Percentiles rank a stretch among this genome's conserved stretches.
These are phyloP conservation scores for Colistium nudipinnis DNA, from an alignment of 2,113 vertebrate species.

Conservation along the genomic window DNA sequence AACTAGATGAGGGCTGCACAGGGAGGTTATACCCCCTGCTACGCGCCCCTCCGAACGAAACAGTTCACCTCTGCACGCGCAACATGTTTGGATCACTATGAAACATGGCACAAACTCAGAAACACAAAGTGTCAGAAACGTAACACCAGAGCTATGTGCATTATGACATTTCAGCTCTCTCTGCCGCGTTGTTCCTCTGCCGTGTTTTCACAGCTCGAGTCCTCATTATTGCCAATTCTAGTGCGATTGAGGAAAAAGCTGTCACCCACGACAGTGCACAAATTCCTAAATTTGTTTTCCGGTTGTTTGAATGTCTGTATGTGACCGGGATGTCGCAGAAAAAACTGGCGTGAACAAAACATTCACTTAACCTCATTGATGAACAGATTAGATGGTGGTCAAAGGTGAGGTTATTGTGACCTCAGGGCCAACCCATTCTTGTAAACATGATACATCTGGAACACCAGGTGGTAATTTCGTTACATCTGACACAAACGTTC, in stretches of 20 bases:
- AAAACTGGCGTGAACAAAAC: background rate
- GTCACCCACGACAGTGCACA: no score
- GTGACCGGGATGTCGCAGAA: background rate
- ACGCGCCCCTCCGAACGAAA: background rate
- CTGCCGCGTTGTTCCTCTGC: background rate
- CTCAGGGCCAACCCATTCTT: background rate
- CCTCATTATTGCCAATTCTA: background rate
- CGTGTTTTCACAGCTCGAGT: background rate
- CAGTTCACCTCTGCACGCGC: slow-evolving; percentile 19
- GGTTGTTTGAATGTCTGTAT: no score
- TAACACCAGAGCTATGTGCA: background rate
- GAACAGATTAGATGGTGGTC: background rate
- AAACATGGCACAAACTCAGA: background rate
- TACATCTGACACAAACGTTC: background rate
- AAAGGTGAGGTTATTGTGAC: background rate
- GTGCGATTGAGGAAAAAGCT: no score
- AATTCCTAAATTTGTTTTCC: no score
- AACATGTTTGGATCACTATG: slow-evolving; percentile 3
- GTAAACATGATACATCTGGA: background rate
- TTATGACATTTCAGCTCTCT: background rate
- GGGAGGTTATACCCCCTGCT: background rate
- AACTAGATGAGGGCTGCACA: slow-evolving; percentile 5
- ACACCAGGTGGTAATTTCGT: background rate
- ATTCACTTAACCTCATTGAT: background rate
- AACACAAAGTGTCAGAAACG: background rate